Evolutionary conservation across 2,888 invertebrate genomes (phyloP), one percentile per base, ranked within the genome.

Genomic region (Eupithecia abbreviata): DNA sequence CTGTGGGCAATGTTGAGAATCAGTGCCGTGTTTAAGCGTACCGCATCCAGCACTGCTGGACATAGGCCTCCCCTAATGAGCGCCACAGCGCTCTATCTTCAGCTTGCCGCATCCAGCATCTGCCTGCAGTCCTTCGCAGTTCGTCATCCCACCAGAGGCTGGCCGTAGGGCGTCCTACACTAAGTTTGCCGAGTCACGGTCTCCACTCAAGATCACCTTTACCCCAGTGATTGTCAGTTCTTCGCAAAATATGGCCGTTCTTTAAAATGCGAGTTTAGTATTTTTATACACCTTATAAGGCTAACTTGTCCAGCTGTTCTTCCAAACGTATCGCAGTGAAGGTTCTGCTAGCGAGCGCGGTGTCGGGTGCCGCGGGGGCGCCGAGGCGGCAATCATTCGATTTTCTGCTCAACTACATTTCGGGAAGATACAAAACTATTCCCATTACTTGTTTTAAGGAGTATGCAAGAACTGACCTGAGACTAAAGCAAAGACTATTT

Each of bases 341-440:
- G 73, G 66, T 83, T 68, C 67, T 73, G 80, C 79, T 85, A 82
- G 85, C 85, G 86, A 85, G 82, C 78, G 77, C 80, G 80, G 78
- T 83, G 74, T 69, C 66, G 78, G 78, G 74, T 49, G 65, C 76
- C 81, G 80, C 81, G 82, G 82, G 83, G 82, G 82, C 81, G 82
- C 71, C 78, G 80, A 71, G 75, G 82, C 81, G 81, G 81, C 77
- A 84, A 82, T 82, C 79, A 86, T 85, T 83, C 76, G 81, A 85
- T 84, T 85, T 82, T 81, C 79, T 65, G 58, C 76, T 76, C 78
- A 78, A 82, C 72, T 82, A 80, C 73, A 79, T 71, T 76, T 75
- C 70, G 51, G 68, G 41, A 68, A 76, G 68, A 47, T 18, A 69
- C 68, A 45, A 45, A 69, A 69, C 69, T 69, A 69, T 69, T 49